phyloP scores from a whole-genome alignment of 53 echinoderm and acorn worm genomes.

The Hippasteria phrygiana region DNA sequence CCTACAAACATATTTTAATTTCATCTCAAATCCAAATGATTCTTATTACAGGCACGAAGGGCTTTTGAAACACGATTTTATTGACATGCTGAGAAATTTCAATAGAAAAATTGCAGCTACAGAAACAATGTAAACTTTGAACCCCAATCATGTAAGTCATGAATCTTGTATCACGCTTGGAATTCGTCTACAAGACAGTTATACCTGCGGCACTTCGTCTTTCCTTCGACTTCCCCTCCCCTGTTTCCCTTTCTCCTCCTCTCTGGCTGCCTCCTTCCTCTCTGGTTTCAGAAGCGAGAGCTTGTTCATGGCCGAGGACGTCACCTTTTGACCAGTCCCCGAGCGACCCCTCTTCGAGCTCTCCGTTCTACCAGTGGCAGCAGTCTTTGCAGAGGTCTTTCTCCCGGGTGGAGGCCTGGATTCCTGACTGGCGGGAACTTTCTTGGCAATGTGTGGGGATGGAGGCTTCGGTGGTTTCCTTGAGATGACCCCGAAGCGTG shows the following conservation, averaged over 20 bases:
- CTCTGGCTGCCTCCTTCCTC: background rate
- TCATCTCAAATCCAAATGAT: no score
- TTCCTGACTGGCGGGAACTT: background rate
- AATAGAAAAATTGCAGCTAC: no score
- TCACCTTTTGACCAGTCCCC: constrained; percentile 3
- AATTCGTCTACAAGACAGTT: background rate
- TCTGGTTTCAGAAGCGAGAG: constrained; percentile 29
- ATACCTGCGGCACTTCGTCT: constrained; percentile 70
- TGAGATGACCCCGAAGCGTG: constrained; percentile 77
- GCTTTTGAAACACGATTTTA: no score
- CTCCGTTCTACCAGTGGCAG: background rate
- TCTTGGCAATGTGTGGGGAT: constrained; percentile 14
- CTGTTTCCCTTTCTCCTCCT: constrained; percentile 14
- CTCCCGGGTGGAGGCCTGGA: background rate
- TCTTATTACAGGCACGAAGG: no score
- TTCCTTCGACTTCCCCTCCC: constrained; percentile 45
- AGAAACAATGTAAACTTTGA: no score
- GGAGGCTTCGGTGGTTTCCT: constrained; percentile 52
- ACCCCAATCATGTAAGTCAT: no score
- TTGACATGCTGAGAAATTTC: no score
- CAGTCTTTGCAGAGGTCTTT: background rate
- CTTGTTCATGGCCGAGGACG: background rate
- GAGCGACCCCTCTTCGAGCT: background rate
- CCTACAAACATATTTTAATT: no score
- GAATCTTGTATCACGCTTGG: background rate